These are phyloP conservation scores for Pteronura brasiliensis DNA, from an alignment of 2,113 vertebrate species.

Conservation along the genomic window DNA sequence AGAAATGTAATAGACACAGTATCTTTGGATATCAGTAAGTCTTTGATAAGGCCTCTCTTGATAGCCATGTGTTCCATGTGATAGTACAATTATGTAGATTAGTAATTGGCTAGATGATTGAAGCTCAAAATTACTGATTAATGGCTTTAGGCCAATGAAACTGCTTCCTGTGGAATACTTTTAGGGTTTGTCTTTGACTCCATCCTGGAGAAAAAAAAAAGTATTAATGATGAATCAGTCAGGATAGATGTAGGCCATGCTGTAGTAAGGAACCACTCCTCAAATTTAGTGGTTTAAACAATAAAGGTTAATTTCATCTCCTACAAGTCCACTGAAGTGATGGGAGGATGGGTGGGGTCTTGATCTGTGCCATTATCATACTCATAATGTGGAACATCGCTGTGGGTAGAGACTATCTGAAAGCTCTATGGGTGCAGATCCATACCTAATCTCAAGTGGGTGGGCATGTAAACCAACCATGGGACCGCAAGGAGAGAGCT, in stretches of 20 bases:
- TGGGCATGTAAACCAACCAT: fast-evolving
- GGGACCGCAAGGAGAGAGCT: background rate
- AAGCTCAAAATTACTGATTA: background rate
- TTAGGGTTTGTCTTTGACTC: background rate
- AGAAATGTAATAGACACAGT: background rate
- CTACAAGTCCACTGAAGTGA: background rate
- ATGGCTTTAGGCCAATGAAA: background rate
- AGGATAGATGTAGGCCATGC: background rate
- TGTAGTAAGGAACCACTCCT: background rate
- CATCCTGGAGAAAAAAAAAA: background rate
- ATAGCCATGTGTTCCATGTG: background rate
- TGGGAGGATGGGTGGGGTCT: background rate
- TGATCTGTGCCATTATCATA: no score
- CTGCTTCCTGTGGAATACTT: background rate
- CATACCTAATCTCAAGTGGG: background rate
- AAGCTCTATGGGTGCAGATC: fast-evolving
- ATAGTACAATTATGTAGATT: background rate
- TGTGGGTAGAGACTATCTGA: background rate
- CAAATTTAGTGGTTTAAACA: background rate
- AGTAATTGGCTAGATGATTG: background rate
- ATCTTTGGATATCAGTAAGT: slow-evolving; percentile 7
- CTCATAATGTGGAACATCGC: background rate
- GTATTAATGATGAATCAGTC: slow-evolving; percentile 21
- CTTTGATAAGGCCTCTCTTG: slow-evolving; percentile 10
- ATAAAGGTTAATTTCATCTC: background rate